Conservation (phyloP, 2,888 invertebrate genomes). For the Clanis bilineata region DNA sequence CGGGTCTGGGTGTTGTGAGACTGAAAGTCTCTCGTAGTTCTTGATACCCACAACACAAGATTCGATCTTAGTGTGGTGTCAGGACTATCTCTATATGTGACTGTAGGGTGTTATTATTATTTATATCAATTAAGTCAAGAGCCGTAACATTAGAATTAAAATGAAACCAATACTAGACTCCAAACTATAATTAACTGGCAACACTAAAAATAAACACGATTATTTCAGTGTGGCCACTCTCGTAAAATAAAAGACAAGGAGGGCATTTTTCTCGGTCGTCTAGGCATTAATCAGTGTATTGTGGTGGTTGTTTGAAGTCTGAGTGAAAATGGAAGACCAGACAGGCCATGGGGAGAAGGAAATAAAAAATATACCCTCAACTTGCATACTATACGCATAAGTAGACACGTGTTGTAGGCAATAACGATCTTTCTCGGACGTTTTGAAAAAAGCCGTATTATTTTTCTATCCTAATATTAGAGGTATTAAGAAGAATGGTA, state of each 20-base stretch:
- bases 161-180: not conserved
- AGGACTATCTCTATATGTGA: too few relatives aligned
- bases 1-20: too few relatives aligned
- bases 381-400: slow-evolving; percentile 72
- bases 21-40: too few relatives aligned
- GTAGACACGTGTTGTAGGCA: slow-evolving; percentile 52
- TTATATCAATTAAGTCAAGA: not conserved
- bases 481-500: too few relatives aligned
- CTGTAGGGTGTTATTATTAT: not conserved
- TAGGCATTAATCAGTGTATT: slow-evolving; percentile 66
- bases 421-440: slow-evolving; percentile 18
- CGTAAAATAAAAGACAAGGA: slow-evolving; percentile 11
- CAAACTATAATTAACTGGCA: not conserved
- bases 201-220: not conserved
- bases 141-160: not conserved
- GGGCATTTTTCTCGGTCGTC: slow-evolving; percentile 25
- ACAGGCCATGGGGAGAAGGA: slow-evolving; percentile 68
- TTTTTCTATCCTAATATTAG: too few relatives aligned
- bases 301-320: slow-evolving; percentile 70
- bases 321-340: slow-evolving; percentile 68
- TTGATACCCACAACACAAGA: too few relatives aligned
- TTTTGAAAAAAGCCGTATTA: slow-evolving; percentile 5
- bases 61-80: too few relatives aligned
- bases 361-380: slow-evolving; percentile 72
- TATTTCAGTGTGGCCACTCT: slow-evolving; percentile 1